phyloP scores from a whole-genome alignment of 2,113 vertebrate species.

The Brachirus orientalis region DNA sequence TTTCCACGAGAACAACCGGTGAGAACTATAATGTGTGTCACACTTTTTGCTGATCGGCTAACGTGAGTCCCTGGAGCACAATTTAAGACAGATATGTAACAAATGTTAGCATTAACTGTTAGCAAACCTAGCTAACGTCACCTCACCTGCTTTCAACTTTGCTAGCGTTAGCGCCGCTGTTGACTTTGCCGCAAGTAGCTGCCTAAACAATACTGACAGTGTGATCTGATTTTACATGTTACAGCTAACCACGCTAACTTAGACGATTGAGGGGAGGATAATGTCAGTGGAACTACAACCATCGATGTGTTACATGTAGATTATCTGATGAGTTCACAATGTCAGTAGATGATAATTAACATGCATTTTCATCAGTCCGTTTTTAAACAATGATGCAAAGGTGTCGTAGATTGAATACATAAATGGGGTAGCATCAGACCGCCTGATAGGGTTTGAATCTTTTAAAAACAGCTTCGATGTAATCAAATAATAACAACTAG shows the following conservation, averaged over 20 bases:
- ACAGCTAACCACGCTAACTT: neutral
- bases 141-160: constrained; percentile 45
- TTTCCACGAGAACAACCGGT: neutral
- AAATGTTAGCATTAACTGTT: constrained; percentile 36
- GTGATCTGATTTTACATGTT: neutral
- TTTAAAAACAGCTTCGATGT: neutral
- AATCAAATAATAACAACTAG: neutral
- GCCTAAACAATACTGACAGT: neutral
- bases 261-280: neutral
- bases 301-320: neutral
- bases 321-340: neutral
- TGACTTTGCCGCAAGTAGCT: constrained; percentile 1
- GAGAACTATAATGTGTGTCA: constrained; percentile 14
- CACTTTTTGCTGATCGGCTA: constrained; percentile 40
- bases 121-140: constrained; percentile 47
- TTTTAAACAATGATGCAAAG: neutral
- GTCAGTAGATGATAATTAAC: constrained; percentile 1
- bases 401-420: neutral
- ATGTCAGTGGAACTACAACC: neutral
- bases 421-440: too few relatives aligned
- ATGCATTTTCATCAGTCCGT: neutral
- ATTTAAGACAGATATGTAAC: constrained; percentile 33
- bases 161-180: constrained; percentile 22
- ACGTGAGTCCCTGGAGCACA: constrained; percentile 31
- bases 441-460: neutral